phyloP scores from a whole-genome alignment of 2,888 invertebrate genomes.

The Calephelis perditalis region DNA sequence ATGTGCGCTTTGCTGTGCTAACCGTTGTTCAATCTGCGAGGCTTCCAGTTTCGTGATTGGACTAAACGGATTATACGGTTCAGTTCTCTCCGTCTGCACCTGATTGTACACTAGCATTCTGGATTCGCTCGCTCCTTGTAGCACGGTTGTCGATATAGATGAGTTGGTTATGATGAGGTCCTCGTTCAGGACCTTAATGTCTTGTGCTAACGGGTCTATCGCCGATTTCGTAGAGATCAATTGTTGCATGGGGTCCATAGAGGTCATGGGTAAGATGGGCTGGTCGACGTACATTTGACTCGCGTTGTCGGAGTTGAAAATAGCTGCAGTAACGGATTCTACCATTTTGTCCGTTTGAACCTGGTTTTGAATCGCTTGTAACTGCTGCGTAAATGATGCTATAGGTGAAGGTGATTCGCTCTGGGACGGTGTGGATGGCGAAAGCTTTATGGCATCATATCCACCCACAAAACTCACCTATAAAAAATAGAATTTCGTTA shows the following conservation, averaged over 20 bases:
- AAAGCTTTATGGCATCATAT: constrained; percentile 76
- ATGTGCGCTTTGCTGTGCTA: constrained; percentile 63
- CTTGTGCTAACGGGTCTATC: constrained; percentile 43
- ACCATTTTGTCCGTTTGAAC: constrained; percentile 75
- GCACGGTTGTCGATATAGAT: constrained; percentile 38
- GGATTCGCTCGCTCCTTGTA: constrained; percentile 39
- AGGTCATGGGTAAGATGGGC: constrained; percentile 43
- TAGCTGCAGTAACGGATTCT: constrained; percentile 70
- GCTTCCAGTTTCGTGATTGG: constrained; percentile 60
- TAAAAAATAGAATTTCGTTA: not conserved
- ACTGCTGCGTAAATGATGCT: constrained; percentile 62
- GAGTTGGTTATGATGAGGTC: constrained; percentile 53
- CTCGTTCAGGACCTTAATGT: constrained; percentile 54
- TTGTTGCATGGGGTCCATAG: constrained; percentile 48
- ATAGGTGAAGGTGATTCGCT: constrained; percentile 58
- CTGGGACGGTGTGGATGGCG: constrained; percentile 57
- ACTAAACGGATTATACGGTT: constrained; percentile 56
- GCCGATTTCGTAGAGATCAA: constrained; percentile 49
- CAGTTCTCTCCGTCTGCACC: constrained; percentile 38
- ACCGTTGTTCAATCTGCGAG: constrained; percentile 52
- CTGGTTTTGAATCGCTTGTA: constrained; percentile 69
- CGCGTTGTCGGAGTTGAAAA: constrained; percentile 62
- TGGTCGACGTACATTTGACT: constrained; percentile 52
- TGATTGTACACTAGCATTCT: constrained; percentile 49
- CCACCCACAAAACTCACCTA: constrained; percentile 56